Conservation (phyloP, 2,113 vertebrate genomes). For the Nannospalax galili region DNA sequence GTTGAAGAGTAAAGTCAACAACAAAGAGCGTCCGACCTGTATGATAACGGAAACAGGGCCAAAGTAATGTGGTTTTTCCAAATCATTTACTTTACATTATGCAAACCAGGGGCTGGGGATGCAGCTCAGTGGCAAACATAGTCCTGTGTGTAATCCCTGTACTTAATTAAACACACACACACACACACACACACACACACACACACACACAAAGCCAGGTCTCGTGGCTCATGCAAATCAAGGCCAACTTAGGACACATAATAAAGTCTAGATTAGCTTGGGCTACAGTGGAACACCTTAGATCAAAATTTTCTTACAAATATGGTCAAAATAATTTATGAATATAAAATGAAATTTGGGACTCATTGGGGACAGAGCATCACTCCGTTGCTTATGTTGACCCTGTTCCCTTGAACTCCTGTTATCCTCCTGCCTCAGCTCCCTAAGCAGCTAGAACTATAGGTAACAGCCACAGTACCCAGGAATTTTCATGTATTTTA, state of each 20-base stretch:
- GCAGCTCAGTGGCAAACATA: neutral
- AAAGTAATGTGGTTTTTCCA: neutral
- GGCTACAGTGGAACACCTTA: neutral
- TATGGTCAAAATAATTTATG: too few relatives aligned
- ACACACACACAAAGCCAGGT: neutral
- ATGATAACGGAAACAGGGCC: neutral
- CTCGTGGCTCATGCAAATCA: too few relatives aligned
- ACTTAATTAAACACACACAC: neutral
- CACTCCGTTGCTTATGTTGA: accelerated
- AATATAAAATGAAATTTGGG: neutral
- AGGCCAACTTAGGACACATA: neutral
- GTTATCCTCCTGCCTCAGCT: neutral
- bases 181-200: neutral
- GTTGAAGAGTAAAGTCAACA: neutral
- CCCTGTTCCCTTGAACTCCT: neutral
- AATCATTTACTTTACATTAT: neutral
- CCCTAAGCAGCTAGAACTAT: neutral
- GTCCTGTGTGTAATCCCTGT: neutral
- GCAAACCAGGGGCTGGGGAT: neutral
- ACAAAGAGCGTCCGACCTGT: neutral
- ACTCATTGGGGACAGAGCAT: neutral
- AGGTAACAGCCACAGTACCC: neutral
- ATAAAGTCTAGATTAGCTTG: neutral
- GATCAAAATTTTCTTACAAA: too few relatives aligned
- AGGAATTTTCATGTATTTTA: too few relatives aligned